A percentile compares a stretch with the other conserved stretches of the same genome.
phyloP scores from a whole-genome alignment of 2,113 vertebrate genomes.

The Lipophrys pholis region DNA sequence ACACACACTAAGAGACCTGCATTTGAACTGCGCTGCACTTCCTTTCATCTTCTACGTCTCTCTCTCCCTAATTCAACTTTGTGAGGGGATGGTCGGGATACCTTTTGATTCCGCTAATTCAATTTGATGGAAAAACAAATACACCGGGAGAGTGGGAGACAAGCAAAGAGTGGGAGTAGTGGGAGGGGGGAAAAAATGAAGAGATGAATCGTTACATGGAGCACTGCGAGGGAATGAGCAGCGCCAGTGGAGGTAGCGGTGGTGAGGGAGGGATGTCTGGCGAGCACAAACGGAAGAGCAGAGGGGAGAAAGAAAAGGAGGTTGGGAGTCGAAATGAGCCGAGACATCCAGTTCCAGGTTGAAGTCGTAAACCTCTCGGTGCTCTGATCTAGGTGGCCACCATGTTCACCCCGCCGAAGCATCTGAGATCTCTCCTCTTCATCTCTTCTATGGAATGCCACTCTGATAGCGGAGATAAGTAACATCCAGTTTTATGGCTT shows the following conservation, averaged over 20 bases:
- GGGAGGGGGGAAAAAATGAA: slow-evolving; percentile 22
- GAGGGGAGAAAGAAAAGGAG: slow-evolving; percentile 53
- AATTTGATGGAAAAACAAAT: slow-evolving; percentile 88
- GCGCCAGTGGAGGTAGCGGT: slow-evolving; percentile 1
- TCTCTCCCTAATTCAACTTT: slow-evolving; percentile 83
- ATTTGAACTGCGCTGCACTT: slow-evolving; percentile 82
- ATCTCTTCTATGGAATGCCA: slow-evolving; percentile 62
- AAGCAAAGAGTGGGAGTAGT: slow-evolving; percentile 70
- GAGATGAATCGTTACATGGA: slow-evolving; percentile 42
- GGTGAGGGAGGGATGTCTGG: slow-evolving; percentile 14
- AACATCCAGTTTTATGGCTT: slow-evolving; percentile 68
- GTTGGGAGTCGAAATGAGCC: slow-evolving; percentile 68
- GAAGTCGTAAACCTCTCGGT: slow-evolving; percentile 81
- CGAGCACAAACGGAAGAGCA: slow-evolving; percentile 59
- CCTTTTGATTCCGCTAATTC: slow-evolving; percentile 87
- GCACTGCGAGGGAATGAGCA: slow-evolving; percentile 28
- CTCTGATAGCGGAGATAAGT: slow-evolving; percentile 71
- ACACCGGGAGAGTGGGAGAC: slow-evolving; percentile 75
- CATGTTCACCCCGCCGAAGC: slow-evolving; percentile 67
- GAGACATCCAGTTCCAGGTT: slow-evolving; percentile 78
- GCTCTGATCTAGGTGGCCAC: slow-evolving; percentile 81
- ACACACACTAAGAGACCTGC: slow-evolving; percentile 77
- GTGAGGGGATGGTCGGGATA: slow-evolving; percentile 77
- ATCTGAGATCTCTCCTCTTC: slow-evolving; percentile 64
- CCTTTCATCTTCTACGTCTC: slow-evolving; percentile 82